Conservation (phyloP, 2,797 vertebrate genomes). For the Craterocephalus amniculus region DNA sequence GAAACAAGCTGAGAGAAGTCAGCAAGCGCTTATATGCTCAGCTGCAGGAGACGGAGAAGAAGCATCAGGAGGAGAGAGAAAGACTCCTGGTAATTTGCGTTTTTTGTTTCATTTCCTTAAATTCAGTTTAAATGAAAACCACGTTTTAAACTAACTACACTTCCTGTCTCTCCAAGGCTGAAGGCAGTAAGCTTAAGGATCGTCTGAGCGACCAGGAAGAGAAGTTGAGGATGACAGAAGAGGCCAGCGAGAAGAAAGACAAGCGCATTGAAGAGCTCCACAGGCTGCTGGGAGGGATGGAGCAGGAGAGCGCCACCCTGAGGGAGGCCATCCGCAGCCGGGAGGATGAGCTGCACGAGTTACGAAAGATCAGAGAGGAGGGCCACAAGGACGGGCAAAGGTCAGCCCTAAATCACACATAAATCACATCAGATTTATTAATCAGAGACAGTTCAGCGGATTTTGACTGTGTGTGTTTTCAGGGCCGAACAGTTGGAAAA, state of each 20-base stretch:
- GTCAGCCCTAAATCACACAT: conserved; percentile 45
- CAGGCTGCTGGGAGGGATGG: conserved; percentile 87
- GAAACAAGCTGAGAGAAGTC: conserved; percentile 84
- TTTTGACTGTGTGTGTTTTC: conserved; percentile 33
- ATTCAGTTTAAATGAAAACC: background rate
- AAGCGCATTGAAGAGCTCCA: conserved; percentile 84
- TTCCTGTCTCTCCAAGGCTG: conserved; percentile 51
- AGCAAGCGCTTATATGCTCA: conserved; percentile 85
- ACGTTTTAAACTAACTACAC: conserved; percentile 16
- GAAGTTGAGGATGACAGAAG: conserved; percentile 78
- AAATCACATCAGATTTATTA: background rate
- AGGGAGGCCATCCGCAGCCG: conserved; percentile 81
- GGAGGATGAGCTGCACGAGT: conserved; percentile 82
- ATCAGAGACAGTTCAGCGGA: background rate
- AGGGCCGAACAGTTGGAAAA: conserved; percentile 89
- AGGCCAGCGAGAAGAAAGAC: conserved; percentile 77
- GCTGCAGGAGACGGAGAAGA: conserved; percentile 88
- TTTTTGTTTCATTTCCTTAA: background rate
- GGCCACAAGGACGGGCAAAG: conserved; percentile 79
- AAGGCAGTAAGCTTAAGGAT: conserved; percentile 80
- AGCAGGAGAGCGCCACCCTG: conserved; percentile 88
- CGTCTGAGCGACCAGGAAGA: conserved; percentile 76
- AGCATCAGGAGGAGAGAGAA: conserved; percentile 86
- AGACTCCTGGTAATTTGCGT: conserved; percentile 84
- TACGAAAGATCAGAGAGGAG: conserved; percentile 79